Conservation (phyloP, 2,888 invertebrate genomes). For the Tachina lurida region DNA sequence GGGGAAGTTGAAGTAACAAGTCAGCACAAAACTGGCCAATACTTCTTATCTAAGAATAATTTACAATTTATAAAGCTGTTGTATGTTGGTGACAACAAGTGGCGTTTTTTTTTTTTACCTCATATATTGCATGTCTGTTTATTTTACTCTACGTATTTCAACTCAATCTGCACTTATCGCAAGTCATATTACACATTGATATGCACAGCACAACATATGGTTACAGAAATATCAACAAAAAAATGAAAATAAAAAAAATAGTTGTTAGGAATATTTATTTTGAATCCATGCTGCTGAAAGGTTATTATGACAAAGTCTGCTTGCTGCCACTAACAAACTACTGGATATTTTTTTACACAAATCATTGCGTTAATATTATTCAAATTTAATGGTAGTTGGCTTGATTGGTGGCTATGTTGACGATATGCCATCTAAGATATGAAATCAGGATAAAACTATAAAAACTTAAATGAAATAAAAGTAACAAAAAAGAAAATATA, state of each 20-base stretch:
- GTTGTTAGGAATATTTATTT: conserved; percentile 33
- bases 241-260: background rate
- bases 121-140: conserved; percentile 17
- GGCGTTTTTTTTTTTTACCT: conserved; percentile 45
- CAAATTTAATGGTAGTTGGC: conserved; percentile 72
- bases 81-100: conserved; percentile 69
- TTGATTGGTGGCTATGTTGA: conserved; percentile 70
- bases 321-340: conserved; percentile 18
- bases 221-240: conserved; percentile 8
- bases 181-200: conserved; percentile 65
- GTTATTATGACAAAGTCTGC: conserved; percentile 38
- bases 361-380: conserved; percentile 69
- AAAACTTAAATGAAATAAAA: conserved; percentile 52
- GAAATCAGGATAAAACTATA: conserved; percentile 61
- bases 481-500: conserved; percentile 58
- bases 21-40: conserved; percentile 25
- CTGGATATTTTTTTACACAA: background rate
- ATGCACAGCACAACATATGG: conserved; percentile 63
- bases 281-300: conserved; percentile 39
- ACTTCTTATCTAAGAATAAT: conserved; percentile 56
- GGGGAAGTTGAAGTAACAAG: conserved; percentile 8
- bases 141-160: conserved; percentile 34
- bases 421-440: conserved; percentile 71
- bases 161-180: conserved; percentile 59
- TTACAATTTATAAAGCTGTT: conserved; percentile 52